Conservation (phyloP, 2,888 invertebrate genomes). For the Quadroppia sp. region DNA sequence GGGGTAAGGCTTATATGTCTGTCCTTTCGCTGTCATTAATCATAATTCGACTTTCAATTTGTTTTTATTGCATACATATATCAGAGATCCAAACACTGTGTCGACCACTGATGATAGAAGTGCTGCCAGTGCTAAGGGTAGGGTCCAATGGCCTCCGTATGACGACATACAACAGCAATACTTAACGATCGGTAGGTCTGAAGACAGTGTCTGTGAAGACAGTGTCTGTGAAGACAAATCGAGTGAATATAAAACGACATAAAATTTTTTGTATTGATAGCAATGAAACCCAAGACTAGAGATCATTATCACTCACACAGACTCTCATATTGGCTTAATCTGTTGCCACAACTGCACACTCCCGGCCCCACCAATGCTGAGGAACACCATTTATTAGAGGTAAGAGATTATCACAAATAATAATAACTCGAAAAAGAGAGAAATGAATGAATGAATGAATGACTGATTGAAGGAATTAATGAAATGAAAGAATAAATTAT, state of each 20-base stretch:
- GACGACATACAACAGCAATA: constrained; percentile 48
- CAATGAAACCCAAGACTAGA: constrained; percentile 81
- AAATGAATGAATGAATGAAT: constrained; percentile 8
- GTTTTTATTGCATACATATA: neutral
- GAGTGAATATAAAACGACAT: constrained; percentile 17
- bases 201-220: neutral
- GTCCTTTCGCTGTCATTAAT: constrained; percentile 19
- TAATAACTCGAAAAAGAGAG: neutral
- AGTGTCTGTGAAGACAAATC: neutral
- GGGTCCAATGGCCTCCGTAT: constrained; percentile 60
- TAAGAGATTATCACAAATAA: constrained; percentile 8
- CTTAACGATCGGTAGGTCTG: constrained; percentile 68
- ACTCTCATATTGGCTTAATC: constrained; percentile 88
- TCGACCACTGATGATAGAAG: neutral
- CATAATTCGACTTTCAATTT: constrained; percentile 25
- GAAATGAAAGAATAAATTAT: constrained; percentile 9
- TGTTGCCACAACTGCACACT: constrained; percentile 74
- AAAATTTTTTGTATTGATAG: constrained; percentile 55
- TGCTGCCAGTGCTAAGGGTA: constrained; percentile 21
- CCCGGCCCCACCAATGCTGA: constrained; percentile 50
- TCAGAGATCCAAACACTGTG: constrained; percentile 17
- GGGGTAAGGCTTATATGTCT: constrained; percentile 64
- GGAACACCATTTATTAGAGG: constrained; percentile 43
- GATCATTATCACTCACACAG: constrained; percentile 94
- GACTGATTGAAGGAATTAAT: neutral